These are phyloP conservation scores for Narcine bancroftii DNA, from an alignment of 2,113 vertebrate genomes.

Conservation along the genomic window DNA sequence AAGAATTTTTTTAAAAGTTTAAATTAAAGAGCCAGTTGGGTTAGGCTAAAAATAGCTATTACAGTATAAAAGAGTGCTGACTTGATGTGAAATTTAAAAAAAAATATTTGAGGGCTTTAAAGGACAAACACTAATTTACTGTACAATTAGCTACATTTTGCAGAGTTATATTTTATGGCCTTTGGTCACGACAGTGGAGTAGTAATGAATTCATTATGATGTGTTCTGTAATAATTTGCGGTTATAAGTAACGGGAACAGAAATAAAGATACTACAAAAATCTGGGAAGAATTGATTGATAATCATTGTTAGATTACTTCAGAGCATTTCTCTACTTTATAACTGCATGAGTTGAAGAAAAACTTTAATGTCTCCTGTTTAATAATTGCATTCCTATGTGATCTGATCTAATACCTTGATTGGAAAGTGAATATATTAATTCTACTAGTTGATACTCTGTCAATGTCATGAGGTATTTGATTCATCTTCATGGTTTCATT, in stretches of 20 bases:
- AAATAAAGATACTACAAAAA: background rate
- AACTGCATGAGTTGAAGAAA: background rate
- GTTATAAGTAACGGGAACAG: background rate
- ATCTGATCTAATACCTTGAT: slow-evolving; percentile 29
- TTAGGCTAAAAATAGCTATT: too few relatives aligned
- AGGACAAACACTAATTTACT: background rate
- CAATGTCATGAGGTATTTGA: background rate
- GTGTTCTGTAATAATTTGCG: background rate
- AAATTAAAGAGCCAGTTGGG: too few relatives aligned
- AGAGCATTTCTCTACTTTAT: background rate
- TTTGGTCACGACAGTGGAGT: background rate
- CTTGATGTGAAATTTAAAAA: background rate
- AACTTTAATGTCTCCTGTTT: slow-evolving; percentile 26
- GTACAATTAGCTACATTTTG: background rate
- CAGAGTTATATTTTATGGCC: background rate
- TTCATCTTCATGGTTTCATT: slow-evolving; percentile 23
- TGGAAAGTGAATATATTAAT: slow-evolving; percentile 23
- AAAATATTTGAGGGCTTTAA: background rate
- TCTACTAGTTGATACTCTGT: slow-evolving; percentile 16
- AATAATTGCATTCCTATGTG: slow-evolving; percentile 26
- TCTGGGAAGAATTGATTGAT: background rate
- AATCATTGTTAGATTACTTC: background rate
- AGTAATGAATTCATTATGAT: background rate
- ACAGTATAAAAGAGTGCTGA: background rate
- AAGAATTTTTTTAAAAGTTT: too few relatives aligned